Percentiles rank a stretch among this genome's conserved stretches.
phyloP scores from a whole-genome alignment of 2,797 vertebrate species.

The Halcyon badia region DNA sequence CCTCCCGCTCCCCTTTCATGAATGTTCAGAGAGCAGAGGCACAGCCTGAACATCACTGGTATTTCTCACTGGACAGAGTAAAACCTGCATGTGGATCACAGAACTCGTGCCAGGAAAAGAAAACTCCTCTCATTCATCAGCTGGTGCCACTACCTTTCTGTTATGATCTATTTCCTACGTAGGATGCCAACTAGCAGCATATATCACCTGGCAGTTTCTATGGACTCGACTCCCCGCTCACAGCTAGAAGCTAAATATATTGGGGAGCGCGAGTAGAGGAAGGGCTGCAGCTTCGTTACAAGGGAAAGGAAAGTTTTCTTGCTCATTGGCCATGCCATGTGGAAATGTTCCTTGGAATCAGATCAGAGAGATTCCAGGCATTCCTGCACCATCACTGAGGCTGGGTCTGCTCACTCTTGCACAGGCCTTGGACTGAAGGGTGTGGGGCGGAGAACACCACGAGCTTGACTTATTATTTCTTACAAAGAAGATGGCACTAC shows the following conservation, averaged over 20 bases:
- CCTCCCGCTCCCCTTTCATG: background rate
- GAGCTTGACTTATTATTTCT: background rate
- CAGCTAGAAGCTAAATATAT: background rate
- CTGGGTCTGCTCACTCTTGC: background rate
- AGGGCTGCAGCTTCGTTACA: background rate
- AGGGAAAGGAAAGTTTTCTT: background rate
- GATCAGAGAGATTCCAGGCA: constrained; percentile 49
- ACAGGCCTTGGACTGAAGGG: background rate
- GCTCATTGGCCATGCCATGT: background rate
- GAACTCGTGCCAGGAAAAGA: background rate
- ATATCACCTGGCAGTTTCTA: background rate
- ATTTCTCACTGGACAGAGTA: background rate
- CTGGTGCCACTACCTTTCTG: background rate
- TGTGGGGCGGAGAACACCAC: background rate
- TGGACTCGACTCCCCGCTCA: background rate
- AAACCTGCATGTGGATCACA: background rate
- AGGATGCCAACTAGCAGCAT: background rate
- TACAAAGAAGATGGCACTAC: background rate
- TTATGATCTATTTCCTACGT: background rate
- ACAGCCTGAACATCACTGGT: background rate
- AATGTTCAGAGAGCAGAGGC: background rate
- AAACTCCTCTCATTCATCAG: background rate
- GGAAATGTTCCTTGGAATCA: constrained; percentile 52
- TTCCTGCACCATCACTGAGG: background rate
- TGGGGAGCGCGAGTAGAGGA: background rate